phyloP scores from a whole-genome alignment of 2,888 invertebrate genomes.

The Chaetogeoica ovagalla region DNA sequence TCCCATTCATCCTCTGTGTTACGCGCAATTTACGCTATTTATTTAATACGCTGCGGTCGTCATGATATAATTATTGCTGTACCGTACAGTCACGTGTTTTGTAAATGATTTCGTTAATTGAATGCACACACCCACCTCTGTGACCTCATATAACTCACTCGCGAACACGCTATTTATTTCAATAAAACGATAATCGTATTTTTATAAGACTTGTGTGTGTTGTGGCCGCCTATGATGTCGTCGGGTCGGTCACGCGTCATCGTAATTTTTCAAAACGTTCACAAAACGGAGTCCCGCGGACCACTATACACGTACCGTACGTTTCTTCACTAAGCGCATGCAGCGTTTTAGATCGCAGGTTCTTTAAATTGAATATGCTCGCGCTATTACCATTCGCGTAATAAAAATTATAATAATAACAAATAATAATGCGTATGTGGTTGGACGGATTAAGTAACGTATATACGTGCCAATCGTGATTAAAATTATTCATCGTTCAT shows the following conservation, averaged over 20 bases:
- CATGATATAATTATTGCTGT: too few species aligned
- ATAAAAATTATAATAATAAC: background rate
- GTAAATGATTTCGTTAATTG: too few species aligned
- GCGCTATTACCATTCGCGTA: slow-evolving; percentile 16
- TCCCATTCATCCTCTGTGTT: too few species aligned
- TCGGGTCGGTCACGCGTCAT: slow-evolving; percentile 44
- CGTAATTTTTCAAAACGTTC: slow-evolving; percentile 45
- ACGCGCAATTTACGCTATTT: too few species aligned
- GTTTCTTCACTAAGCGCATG: slow-evolving; percentile 18
- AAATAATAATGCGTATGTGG: background rate
- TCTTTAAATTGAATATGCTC: slow-evolving; percentile 29
- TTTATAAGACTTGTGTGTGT: slow-evolving; percentile 1
- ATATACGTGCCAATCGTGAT: slow-evolving; percentile 48
- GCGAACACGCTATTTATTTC: slow-evolving; percentile 7
- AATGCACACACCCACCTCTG: background rate
- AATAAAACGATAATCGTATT: slow-evolving; percentile 28
- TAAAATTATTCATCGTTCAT: slow-evolving; percentile 49
- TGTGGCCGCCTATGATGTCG: background rate
- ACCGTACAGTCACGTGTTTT: too few species aligned
- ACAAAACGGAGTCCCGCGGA: background rate
- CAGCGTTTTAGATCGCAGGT: slow-evolving; percentile 41
- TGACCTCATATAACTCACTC: slow-evolving; percentile 15
- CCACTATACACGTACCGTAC: slow-evolving; percentile 7
- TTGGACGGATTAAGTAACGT: slow-evolving; percentile 45
- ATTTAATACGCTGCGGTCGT: too few species aligned